phyloP scores from a whole-genome alignment of 1,140 invertebrate genomes.

The Nephila pilipes region DNA sequence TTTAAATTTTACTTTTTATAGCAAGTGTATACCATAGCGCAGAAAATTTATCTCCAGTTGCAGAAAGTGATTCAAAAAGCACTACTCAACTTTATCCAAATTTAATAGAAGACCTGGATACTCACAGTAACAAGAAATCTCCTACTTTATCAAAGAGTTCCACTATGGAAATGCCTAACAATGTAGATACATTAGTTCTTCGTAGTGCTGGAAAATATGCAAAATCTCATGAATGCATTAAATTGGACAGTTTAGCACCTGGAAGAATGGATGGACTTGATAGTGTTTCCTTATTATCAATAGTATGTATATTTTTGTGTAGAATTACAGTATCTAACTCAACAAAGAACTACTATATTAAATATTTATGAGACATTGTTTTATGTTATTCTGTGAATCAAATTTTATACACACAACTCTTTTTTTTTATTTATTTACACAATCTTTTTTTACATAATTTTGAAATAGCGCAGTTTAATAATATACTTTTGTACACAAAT shows the following conservation, averaged over 20 bases:
- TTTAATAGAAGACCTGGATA: not conserved
- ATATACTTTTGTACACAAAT: no score
- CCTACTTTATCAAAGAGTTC: not conserved
- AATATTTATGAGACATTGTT: no score
- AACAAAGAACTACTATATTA: no score
- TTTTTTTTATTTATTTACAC: no score
- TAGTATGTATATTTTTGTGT: constrained; percentile 43
- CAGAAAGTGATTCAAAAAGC: constrained; percentile 3
- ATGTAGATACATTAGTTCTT: constrained; percentile 62
- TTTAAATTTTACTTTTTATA: not conserved
- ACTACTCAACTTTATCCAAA: constrained; percentile 14
- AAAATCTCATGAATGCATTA: constrained; percentile 36
- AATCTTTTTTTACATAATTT: no score
- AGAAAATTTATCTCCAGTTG: constrained; percentile 18
- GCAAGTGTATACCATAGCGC: constrained; percentile 60
- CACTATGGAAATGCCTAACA: not conserved
- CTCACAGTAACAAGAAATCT: not conserved
- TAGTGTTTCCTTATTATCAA: constrained; percentile 43
- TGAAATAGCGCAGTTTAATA: no score
- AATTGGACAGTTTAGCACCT: constrained; percentile 32
- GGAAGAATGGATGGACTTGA: constrained; percentile 10
- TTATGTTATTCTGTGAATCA: not conserved
- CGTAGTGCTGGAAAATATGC: constrained; percentile 63
- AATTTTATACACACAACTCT: no score
- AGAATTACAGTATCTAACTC: no score